phyloP scores from a whole-genome alignment of 2,797 vertebrate species.

The Okamejei kenojei region DNA sequence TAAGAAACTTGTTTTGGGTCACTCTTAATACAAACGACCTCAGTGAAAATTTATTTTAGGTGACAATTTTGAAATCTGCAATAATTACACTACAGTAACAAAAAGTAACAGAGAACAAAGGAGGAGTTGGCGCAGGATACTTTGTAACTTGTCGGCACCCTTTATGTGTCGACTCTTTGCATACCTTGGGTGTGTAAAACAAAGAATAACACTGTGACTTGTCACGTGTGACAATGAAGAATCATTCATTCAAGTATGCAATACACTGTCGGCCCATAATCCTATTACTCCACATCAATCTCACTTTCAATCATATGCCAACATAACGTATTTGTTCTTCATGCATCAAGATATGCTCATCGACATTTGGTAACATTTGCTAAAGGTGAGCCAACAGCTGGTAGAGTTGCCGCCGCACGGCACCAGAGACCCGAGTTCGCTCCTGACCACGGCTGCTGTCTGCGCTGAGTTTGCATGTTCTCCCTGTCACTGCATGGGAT shows the following conservation, averaged over 20 bases:
- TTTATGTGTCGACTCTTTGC: too few species aligned
- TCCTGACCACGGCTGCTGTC: too few species aligned
- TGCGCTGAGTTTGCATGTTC: too few species aligned
- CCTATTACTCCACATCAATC: neutral
- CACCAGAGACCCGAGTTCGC: too few species aligned
- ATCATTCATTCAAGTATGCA: neutral
- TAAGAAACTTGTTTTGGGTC: neutral
- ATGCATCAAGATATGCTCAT: neutral
- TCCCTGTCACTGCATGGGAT: too few species aligned
- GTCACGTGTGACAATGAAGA: too few species aligned
- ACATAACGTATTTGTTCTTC: neutral
- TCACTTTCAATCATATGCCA: neutral
- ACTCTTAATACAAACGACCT: neutral
- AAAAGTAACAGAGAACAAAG: too few species aligned
- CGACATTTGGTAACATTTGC: neutral
- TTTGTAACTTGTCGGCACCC: too few species aligned
- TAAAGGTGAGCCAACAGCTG: neutral
- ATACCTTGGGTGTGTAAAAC: too few species aligned
- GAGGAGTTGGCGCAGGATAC: too few species aligned
- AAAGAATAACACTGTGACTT: too few species aligned
- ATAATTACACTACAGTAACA: neutral
- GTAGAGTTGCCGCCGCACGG: too few species aligned
- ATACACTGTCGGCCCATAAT: neutral
- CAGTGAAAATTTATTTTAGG: neutral
- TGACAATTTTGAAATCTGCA: neutral